Percentiles rank a stretch among this genome's conserved stretches.
phyloP scores from a whole-genome alignment of 2,797 vertebrate genomes.

The Ctenochaetus hawaiiensis region DNA sequence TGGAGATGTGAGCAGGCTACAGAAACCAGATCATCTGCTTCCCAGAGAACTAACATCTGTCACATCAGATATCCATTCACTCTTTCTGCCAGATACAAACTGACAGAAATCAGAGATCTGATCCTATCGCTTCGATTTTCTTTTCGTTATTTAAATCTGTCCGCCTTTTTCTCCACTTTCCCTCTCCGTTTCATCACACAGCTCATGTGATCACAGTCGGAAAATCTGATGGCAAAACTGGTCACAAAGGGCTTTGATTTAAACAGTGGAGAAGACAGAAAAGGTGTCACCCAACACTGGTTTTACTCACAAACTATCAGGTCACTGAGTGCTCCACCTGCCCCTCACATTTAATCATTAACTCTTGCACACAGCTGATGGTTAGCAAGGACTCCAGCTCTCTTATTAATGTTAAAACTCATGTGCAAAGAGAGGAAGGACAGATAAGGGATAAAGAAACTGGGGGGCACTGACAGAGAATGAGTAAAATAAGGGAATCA shows the following conservation, averaged over 20 bases:
- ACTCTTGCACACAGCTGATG: constrained; percentile 45
- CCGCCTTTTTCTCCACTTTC: not conserved
- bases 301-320: constrained; percentile 15
- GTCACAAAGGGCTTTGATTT: too few relatives aligned
- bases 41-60: constrained; percentile 34
- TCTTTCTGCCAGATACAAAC: constrained; percentile 17
- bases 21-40: constrained; percentile 46
- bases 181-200: not conserved
- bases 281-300: not conserved
- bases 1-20: constrained; percentile 34
- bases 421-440: not conserved
- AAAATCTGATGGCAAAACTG: not conserved
- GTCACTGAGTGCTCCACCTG: constrained; percentile 13
- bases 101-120: constrained; percentile 17
- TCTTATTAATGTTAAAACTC: constrained; percentile 52
- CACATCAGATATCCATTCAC: constrained; percentile 27
- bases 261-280: too few relatives aligned
- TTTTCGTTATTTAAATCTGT: not conserved
- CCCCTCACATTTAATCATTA: constrained; percentile 64
- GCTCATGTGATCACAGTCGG: not conserved
- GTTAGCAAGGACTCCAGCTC: constrained; percentile 37
- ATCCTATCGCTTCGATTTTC: not conserved
- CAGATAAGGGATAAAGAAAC: not conserved
- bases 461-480: not conserved
- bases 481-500: not conserved